Evolutionary conservation across 2,888 invertebrate genomes (phyloP).

Genomic region (Lottia scabra): DNA sequence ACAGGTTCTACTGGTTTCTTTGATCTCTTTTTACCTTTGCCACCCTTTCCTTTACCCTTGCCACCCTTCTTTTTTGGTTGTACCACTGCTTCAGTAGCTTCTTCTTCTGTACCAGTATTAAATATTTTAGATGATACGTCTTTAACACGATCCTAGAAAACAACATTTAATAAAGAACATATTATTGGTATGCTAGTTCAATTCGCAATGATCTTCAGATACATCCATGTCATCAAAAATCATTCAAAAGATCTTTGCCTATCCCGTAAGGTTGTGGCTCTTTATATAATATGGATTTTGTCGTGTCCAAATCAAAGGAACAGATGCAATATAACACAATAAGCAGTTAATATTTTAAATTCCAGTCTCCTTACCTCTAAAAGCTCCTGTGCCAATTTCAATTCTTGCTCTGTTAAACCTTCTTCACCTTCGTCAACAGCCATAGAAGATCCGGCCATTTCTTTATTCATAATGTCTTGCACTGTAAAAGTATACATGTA

Average conservation of each 20-base stretch:
- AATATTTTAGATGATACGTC: neutral
- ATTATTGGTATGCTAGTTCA: no score
- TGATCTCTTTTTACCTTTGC: neutral
- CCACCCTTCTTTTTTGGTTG: neutral
- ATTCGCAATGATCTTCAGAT: no score
- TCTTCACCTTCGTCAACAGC: slow-evolving; percentile 39
- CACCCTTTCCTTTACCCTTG: neutral
- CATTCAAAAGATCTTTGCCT: no score
- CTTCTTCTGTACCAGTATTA: neutral
- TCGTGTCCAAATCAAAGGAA: no score
- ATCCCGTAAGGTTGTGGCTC: no score
- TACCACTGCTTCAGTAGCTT: neutral
- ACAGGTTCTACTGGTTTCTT: neutral
- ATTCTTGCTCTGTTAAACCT: slow-evolving; percentile 57
- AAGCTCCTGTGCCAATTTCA: slow-evolving; percentile 50
- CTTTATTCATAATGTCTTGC: slow-evolving; percentile 23
- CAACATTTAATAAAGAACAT: no score
- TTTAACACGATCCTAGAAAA: neutral
- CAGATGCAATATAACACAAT: no score
- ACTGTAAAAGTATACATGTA: slow-evolving; percentile 14
- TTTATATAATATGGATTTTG: no score
- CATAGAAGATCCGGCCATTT: slow-evolving; percentile 19
- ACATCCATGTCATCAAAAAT: no score
- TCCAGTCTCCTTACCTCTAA: slow-evolving; percentile 30
- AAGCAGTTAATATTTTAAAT: no score